Evolutionary conservation across 2,888 invertebrate species (phyloP).

Genomic region (Rotaria sp.): DNA sequence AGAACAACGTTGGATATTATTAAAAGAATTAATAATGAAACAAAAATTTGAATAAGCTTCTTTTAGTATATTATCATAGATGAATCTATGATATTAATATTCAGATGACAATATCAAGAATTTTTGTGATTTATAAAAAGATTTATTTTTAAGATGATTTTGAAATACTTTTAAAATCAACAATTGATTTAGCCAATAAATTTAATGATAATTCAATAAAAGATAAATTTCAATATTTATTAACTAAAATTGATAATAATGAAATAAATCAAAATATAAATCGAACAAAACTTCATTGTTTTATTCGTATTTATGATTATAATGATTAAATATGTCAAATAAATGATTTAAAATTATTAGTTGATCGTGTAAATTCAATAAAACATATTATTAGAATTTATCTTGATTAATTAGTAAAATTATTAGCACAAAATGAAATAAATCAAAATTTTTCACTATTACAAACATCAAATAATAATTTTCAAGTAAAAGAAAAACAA

Average conservation of each 20-base stretch:
- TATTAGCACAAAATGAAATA: not conserved
- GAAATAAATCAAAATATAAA: not conserved
- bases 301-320: constrained; percentile 22
- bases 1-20: not conserved
- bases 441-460: not conserved
- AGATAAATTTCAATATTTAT: not conserved
- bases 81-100: too few relatives aligned
- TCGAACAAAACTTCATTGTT: constrained; percentile 16
- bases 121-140: not conserved
- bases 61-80: too few relatives aligned
- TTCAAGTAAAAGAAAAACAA: not conserved
- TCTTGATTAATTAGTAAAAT: constrained; percentile 3
- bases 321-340: not conserved
- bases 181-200: not conserved
- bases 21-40: not conserved
- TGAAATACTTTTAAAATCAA: not conserved
- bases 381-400: not conserved
- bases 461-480: not conserved
- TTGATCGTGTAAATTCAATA: not conserved
- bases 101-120: not conserved
- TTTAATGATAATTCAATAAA: not conserved
- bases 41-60: not conserved
- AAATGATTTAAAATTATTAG: not conserved
- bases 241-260: not conserved
- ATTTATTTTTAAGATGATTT: not conserved